A percentile compares a stretch with the other conserved stretches of the same genome.
These are phyloP conservation scores for Eilema caniola DNA, from an alignment of 2,888 invertebrate species.

Conservation along the genomic window DNA sequence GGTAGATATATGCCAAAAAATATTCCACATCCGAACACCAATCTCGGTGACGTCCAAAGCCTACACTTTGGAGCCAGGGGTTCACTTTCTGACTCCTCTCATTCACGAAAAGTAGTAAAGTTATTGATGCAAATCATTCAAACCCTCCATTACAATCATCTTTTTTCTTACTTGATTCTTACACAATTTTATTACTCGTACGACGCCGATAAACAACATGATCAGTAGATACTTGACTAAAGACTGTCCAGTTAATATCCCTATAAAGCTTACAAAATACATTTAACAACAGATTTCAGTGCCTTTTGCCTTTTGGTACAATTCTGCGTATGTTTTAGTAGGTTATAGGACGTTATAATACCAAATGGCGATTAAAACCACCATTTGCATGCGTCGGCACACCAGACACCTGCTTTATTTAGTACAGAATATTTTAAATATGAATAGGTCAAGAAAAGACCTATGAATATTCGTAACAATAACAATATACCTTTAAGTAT, in stretches of 20 bases:
- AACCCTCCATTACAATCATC: no score
- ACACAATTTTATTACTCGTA: background rate
- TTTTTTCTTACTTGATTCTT: no score
- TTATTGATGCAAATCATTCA: no score
- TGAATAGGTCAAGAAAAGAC: slow-evolving; percentile 24
- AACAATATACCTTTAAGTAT: slow-evolving; percentile 19
- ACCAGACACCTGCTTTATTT: slow-evolving; percentile 29
- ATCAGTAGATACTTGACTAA: background rate
- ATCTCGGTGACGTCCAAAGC: no score
- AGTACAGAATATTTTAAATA: slow-evolving; percentile 22
- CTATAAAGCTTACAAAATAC: slow-evolving; percentile 1
- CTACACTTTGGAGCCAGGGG: no score
- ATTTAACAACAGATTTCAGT: slow-evolving; percentile 11
- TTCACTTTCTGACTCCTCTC: no score
- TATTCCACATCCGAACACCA: no score
- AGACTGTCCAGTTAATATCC: background rate
- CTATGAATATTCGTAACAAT: slow-evolving; percentile 21
- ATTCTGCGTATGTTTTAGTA: slow-evolving; percentile 13
- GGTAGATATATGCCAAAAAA: no score
- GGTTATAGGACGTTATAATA: slow-evolving; percentile 21
- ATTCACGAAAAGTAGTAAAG: no score
- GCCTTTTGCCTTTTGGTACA: background rate
- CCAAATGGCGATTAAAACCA: slow-evolving; percentile 9
- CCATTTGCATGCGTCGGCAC: slow-evolving; percentile 20
- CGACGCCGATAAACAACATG: background rate